Evolutionary conservation across 2,888 invertebrate species (phyloP).

Genomic region (Leptinotarsa tumamoca): DNA sequence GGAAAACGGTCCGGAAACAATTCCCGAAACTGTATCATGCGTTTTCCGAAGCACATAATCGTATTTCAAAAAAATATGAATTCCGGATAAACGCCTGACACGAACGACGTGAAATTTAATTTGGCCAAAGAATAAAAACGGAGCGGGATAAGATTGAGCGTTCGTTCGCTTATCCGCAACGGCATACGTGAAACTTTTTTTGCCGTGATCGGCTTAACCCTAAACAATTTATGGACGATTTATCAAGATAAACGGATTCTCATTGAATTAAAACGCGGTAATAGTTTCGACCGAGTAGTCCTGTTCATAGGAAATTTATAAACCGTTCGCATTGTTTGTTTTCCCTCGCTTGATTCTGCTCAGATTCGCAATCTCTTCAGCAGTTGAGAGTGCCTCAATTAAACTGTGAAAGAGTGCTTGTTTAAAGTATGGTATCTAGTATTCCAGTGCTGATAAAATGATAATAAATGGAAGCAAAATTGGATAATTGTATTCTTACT

Average conservation of each 20-base stretch:
- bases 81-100: constrained; percentile 37
- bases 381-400: background rate
- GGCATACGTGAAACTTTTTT: constrained; percentile 41
- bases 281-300: constrained; percentile 55
- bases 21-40: constrained; percentile 28
- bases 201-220: constrained; percentile 54
- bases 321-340: constrained; percentile 50
- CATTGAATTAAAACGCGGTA: constrained; percentile 65
- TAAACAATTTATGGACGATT: constrained; percentile 64
- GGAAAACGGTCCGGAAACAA: constrained; percentile 36
- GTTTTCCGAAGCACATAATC: constrained; percentile 34
- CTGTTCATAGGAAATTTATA: constrained; percentile 55
- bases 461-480: background rate
- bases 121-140: constrained; percentile 34
- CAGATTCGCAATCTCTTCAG: constrained; percentile 38
- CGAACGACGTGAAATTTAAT: constrained; percentile 38
- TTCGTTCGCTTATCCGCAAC: constrained; percentile 2
- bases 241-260: constrained; percentile 63
- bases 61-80: constrained; percentile 39
- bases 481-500: too few relatives aligned
- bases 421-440: background rate
- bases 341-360: constrained; percentile 46
- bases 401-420: background rate
- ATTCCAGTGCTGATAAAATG: background rate
- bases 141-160: constrained; percentile 35